Evolutionary conservation across 2,113 vertebrate genomes (phyloP).

Genomic region (Gobiocypris rarus): DNA sequence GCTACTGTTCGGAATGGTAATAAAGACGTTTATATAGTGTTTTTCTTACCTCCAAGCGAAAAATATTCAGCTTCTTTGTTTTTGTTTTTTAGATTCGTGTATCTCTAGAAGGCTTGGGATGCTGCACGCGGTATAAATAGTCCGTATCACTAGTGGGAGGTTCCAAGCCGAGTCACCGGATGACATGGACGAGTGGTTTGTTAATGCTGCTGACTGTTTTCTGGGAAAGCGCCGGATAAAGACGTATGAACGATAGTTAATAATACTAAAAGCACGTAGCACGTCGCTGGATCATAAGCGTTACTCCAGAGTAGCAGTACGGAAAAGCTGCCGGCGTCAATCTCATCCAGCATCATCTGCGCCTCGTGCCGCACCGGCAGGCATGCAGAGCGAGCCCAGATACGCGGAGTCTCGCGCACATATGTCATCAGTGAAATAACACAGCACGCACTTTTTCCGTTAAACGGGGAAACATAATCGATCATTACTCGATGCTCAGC

Average conservation of each 20-base stretch:
- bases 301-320: neutral
- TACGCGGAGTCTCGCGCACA: slow-evolving; percentile 14
- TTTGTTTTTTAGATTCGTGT: neutral
- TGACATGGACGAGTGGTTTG: slow-evolving; percentile 48
- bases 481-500: neutral
- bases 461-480: slow-evolving; percentile 39
- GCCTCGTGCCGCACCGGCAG: slow-evolving; percentile 57
- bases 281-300: neutral
- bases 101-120: slow-evolving; percentile 34
- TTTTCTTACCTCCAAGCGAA: slow-evolving; percentile 41
- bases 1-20: neutral
- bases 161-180: slow-evolving; percentile 59
- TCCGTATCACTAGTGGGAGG: slow-evolving; percentile 70
- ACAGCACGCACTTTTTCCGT: neutral
- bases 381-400: slow-evolving; percentile 49
- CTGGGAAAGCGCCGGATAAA: no score
- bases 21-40: neutral
- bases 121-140: slow-evolving; percentile 69
- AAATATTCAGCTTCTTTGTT: slow-evolving; percentile 24
- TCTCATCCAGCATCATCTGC: slow-evolving; percentile 58
- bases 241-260: neutral
- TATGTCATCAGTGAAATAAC: neutral
- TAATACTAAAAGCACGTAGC: neutral
- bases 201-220: neutral
- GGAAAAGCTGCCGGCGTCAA: neutral